phyloP scores from a whole-genome alignment of 2,113 vertebrate species.

The Apodemus speciosus region DNA sequence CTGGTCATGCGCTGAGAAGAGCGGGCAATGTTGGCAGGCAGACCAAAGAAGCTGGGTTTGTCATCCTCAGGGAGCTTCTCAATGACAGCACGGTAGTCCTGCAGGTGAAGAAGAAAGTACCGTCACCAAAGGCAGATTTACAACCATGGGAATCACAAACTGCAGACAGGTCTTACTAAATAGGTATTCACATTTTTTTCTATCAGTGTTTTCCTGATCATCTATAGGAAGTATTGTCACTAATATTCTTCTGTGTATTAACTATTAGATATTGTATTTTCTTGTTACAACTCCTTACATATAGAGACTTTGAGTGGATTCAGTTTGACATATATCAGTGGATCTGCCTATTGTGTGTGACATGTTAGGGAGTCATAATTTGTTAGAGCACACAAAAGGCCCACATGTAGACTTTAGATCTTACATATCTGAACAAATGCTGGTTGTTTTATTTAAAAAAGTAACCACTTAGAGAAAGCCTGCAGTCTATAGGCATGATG shows the following conservation, averaged over 20 bases:
- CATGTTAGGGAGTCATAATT: not conserved
- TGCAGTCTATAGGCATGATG: not conserved
- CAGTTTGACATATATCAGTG: not conserved
- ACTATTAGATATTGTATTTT: slow-evolving; percentile 8
- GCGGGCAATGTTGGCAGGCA: slow-evolving; percentile 95
- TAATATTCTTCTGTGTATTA: not conserved
- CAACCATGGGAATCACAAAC: not conserved
- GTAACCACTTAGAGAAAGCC: not conserved
- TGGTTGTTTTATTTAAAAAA: not conserved
- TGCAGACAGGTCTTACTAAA: not conserved
- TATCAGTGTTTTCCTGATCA: not conserved
- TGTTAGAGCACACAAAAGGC: not conserved
- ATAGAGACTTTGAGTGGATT: not conserved
- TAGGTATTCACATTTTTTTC: not conserved
- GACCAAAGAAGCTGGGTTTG: slow-evolving; percentile 95
- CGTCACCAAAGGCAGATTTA: not conserved
- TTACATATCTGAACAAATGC: not conserved
- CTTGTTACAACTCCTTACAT: not conserved
- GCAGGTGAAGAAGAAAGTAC: slow-evolving; percentile 31
- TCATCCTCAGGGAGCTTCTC: slow-evolving; percentile 96
- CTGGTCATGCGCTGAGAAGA: slow-evolving; percentile 96
- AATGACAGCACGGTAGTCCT: slow-evolving; percentile 95
- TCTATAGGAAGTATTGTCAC: not conserved
- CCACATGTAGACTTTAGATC: not conserved
- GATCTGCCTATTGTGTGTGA: not conserved